These are phyloP conservation scores for Pocillopora verrucosa DNA, from an alignment of 64 coral and sea anemone species.

Conservation along the genomic window DNA sequence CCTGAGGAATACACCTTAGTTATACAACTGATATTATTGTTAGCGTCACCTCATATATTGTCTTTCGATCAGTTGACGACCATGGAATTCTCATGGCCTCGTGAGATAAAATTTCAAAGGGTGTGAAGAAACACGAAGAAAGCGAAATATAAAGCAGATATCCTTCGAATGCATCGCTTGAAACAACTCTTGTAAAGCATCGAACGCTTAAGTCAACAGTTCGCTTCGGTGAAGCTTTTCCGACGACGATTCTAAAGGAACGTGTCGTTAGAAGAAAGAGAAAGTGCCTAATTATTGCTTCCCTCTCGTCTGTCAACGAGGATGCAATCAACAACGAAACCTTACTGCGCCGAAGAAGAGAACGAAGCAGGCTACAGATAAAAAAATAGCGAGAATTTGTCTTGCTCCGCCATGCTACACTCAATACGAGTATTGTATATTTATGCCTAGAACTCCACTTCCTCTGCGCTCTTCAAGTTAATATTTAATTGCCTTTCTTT, in stretches of 20 bases:
- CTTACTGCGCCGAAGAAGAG: neutral
- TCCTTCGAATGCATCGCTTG: neutral
- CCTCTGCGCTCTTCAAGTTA: conserved; percentile 72
- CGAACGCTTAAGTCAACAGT: neutral
- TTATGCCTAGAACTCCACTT: conserved; percentile 37
- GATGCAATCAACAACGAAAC: conserved; percentile 2
- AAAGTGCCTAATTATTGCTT: conserved; percentile 8
- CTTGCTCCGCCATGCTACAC: neutral
- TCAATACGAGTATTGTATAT: conserved; percentile 1
- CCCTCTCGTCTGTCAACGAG: conserved; percentile 24
- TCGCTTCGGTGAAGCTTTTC: neutral
- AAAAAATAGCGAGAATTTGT: neutral
- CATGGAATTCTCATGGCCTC: conserved; percentile 15
- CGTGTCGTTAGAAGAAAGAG: neutral
- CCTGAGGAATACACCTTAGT: too few relatives aligned
- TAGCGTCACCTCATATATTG: neutral
- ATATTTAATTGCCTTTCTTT: conserved; percentile 93
- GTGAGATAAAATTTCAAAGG: conserved; percentile 26
- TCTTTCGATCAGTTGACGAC: neutral
- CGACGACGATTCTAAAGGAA: neutral
- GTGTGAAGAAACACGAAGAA: neutral
- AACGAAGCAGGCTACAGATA: neutral
- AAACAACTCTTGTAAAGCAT: neutral
- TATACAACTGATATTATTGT: neutral
- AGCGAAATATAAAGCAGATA: neutral